Evolutionary conservation across 2,113 vertebrate species (phyloP).

Genomic region (Chaenogobius annularis): DNA sequence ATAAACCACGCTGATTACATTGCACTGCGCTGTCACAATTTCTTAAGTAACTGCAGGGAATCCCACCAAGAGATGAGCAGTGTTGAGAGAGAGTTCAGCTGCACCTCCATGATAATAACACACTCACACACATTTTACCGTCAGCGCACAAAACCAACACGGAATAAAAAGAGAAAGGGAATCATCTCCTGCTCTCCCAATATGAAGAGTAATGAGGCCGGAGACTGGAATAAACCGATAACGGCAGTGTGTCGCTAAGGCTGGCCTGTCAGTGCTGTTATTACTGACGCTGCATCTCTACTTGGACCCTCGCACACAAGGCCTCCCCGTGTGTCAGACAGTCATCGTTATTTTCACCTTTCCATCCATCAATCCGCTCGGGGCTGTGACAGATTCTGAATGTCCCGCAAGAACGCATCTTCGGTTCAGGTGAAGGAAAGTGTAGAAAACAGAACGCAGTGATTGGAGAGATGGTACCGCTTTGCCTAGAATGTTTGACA

Average conservation of each 20-base stretch:
- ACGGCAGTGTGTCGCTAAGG: conserved; percentile 46
- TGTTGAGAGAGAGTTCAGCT: conserved; percentile 46
- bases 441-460: not conserved
- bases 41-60: conserved; percentile 4
- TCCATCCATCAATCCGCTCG: conserved; percentile 1
- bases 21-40: not conserved
- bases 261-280: conserved; percentile 37
- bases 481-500: too few relatives aligned
- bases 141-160: conserved; percentile 32
- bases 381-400: not conserved
- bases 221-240: conserved; percentile 60
- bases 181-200: conserved; percentile 47
- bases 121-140: conserved; percentile 2
- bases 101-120: conserved; percentile 12
- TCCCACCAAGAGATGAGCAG: conserved; percentile 21
- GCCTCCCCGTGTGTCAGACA: conserved; percentile 6
- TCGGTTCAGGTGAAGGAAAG: not conserved
- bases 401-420: not conserved
- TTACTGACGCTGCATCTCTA: conserved; percentile 39
- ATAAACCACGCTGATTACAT: not conserved
- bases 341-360: conserved; percentile 10
- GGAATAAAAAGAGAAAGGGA: conserved; percentile 53
- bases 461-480: not conserved
- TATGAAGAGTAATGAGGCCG: conserved; percentile 55
- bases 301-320: not conserved